phyloP scores from a whole-genome alignment of 2,797 vertebrate genomes.

The Steatocranus sp. region DNA sequence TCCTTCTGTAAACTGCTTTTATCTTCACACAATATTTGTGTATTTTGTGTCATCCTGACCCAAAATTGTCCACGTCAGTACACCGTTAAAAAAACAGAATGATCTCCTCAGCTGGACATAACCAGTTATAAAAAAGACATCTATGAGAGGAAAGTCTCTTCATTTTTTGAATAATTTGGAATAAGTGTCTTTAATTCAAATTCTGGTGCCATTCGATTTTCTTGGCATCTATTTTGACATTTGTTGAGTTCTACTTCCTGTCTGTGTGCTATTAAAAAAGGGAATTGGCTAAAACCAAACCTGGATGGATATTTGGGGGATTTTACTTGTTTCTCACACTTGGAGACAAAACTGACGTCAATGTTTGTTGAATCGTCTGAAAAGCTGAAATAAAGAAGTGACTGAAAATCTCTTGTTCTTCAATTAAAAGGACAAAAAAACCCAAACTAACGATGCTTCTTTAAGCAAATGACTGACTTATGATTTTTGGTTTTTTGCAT shows the following conservation, averaged over 20 bases:
- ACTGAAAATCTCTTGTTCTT: background rate
- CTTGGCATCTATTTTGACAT: background rate
- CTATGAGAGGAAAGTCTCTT: background rate
- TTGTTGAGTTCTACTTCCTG: background rate
- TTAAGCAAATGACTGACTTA: background rate
- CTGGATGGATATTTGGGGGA: background rate
- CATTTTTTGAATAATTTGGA: background rate
- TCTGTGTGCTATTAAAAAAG: background rate
- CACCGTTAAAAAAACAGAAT: fast-evolving
- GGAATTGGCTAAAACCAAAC: background rate
- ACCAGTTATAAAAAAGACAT: background rate
- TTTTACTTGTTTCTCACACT: background rate
- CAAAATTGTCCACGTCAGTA: fast-evolving
- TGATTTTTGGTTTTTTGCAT: background rate
- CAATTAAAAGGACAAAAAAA: background rate
- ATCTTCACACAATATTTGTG: background rate
- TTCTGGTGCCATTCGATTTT: background rate
- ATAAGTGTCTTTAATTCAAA: background rate
- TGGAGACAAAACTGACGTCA: background rate
- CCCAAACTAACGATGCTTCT: fast-evolving
- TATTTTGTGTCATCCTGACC: background rate
- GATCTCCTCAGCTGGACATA: background rate
- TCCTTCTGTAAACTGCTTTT: background rate
- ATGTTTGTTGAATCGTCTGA: background rate
- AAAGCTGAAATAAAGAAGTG: background rate